phyloP scores from a whole-genome alignment of 2,888 invertebrate species.

The Pammene aurita region DNA sequence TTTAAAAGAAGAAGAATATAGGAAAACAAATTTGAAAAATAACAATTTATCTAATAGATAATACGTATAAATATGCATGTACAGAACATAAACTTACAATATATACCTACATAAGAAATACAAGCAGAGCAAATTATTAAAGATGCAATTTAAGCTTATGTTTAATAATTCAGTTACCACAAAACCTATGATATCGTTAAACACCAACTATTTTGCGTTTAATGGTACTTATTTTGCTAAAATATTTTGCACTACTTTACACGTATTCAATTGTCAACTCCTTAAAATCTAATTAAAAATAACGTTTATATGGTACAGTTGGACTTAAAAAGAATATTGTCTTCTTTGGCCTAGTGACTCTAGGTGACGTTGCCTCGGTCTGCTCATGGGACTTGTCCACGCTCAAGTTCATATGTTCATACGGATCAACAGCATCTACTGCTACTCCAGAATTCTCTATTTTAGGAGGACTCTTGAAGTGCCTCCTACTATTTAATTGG shows the following conservation, averaged over 20 bases:
- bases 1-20: not conserved
- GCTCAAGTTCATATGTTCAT: conserved; percentile 15
- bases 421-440: conserved; percentile 1
- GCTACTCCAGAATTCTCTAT: conserved; percentile 7
- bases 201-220: too few species aligned
- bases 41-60: conserved; percentile 35
- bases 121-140: too few species aligned
- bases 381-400: conserved; percentile 7
- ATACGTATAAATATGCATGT: conserved; percentile 7
- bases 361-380: not conserved
- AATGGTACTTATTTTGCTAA: too few species aligned
- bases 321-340: conserved; percentile 75
- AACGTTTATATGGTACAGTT: conserved; percentile 64
- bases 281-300: conserved; percentile 53
- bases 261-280: too few species aligned
- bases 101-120: not conserved
- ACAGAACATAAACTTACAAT: conserved; percentile 14
- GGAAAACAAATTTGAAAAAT: conserved; percentile 10
- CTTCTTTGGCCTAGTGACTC: conserved; percentile 52
- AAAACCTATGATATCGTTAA: too few species aligned
- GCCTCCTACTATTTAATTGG: conserved; percentile 7
- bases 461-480: conserved; percentile 23
- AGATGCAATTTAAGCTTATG: too few species aligned
- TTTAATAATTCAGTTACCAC: too few species aligned
- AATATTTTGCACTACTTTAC: too few species aligned